Evolutionary conservation across 2,113 vertebrate genomes (phyloP).

Genomic region (Embiotoca jacksoni): DNA sequence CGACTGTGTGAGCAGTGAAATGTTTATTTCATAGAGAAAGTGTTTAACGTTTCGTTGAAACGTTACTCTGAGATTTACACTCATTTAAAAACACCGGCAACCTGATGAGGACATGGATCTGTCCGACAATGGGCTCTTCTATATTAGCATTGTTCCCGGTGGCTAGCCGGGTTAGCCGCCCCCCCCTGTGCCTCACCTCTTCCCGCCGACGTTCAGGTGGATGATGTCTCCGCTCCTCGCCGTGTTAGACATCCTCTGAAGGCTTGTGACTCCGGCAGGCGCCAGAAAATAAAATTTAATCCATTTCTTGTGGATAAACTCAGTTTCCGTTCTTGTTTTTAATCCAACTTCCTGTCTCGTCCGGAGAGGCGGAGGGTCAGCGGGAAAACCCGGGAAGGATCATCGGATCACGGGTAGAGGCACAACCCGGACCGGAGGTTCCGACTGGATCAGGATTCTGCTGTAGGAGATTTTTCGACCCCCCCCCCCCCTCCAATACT

Average conservation of each 20-base stretch:
- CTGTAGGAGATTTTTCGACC: too few relatives aligned
- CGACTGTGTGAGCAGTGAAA: accelerated
- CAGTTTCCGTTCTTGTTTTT: conserved; percentile 20
- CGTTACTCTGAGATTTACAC: background rate
- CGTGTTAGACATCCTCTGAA: conserved; percentile 47
- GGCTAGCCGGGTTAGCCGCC: conserved; percentile 21
- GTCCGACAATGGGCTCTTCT: conserved; percentile 9
- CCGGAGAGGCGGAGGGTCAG: background rate
- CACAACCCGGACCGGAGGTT: background rate
- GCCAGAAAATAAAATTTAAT: background rate
- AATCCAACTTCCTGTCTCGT: conserved; percentile 49
- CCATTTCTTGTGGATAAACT: conserved; percentile 44
- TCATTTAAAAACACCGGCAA: background rate
- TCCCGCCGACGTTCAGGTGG: conserved; percentile 88
- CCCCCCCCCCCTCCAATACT: too few relatives aligned
- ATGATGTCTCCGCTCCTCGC: conserved; percentile 85
- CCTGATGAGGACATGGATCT: accelerated
- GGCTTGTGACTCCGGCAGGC: background rate
- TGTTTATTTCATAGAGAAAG: background rate
- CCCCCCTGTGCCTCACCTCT: conserved; percentile 72
- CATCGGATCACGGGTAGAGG: background rate
- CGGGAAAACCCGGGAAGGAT: conserved; percentile 14
- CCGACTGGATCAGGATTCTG: background rate
- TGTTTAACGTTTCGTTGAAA: accelerated
- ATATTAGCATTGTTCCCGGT: background rate